Conservation (phyloP, 2,113 vertebrate species). For the Syrmaticus mikado region DNA sequence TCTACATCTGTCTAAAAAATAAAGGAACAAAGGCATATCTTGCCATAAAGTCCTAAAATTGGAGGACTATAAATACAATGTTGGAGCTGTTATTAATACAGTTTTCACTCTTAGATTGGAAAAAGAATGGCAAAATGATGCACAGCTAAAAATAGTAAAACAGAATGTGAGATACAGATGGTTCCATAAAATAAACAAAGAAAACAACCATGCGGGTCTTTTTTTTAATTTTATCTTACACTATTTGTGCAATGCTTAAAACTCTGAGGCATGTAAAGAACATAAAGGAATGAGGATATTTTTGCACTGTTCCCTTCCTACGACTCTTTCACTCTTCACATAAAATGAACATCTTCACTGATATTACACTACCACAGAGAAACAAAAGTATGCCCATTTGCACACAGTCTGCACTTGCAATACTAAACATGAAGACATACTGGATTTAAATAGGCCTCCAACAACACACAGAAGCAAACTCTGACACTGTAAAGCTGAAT, state of each 20-base stretch:
- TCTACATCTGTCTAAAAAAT: neutral
- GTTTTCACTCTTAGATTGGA: neutral
- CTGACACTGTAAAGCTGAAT: neutral
- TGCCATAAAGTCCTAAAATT: neutral
- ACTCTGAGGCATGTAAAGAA: neutral
- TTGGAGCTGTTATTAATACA: neutral
- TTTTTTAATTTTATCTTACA: neutral
- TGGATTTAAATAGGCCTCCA: neutral
- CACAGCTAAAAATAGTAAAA: neutral
- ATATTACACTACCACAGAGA: neutral
- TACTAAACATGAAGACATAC: rapidly evolving
- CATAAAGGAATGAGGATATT: neutral
- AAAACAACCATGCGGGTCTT: neutral
- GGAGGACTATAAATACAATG: neutral
- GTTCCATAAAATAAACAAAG: neutral
- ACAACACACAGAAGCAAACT: neutral
- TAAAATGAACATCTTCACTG: neutral
- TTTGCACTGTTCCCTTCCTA: neutral
- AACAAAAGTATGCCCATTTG: neutral
- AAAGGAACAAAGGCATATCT: neutral
- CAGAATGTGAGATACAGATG: neutral
- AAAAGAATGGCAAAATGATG: neutral
- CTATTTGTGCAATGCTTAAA: neutral
- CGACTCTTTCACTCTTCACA: neutral
- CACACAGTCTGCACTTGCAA: neutral